Evolutionary conservation across 1,140 invertebrate genomes (phyloP).

Genomic region (Rhopalosiphum padi): DNA sequence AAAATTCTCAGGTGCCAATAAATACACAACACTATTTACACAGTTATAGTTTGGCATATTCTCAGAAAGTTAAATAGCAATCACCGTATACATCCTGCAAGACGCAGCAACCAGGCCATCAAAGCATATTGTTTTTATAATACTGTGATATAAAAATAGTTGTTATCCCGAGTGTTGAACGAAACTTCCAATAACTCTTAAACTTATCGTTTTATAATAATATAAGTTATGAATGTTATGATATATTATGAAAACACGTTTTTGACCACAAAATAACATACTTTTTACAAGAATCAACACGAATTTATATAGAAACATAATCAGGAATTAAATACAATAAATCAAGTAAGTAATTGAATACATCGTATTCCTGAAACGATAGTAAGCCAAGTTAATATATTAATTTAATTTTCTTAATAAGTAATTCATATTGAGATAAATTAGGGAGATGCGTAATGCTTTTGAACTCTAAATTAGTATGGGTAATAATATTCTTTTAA

Average conservation of each 20-base stretch:
- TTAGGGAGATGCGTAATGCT: background rate
- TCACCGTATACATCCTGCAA: too few relatives aligned
- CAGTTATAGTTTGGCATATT: background rate
- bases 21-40: background rate
- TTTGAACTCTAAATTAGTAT: background rate
- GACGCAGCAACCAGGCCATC: background rate
- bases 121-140: background rate
- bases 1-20: slow-evolving; percentile 25
- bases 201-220: too few relatives aligned
- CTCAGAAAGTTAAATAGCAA: background rate
- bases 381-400: background rate
- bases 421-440: background rate
- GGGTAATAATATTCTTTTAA: background rate
- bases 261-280: background rate
- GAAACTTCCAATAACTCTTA: background rate
- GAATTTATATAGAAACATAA: background rate
- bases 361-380: background rate
- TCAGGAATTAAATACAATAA: background rate
- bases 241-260: background rate
- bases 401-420: background rate
- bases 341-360: background rate
- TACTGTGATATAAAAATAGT: slow-evolving; percentile 10
- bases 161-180: background rate
- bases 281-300: background rate
- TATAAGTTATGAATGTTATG: too few relatives aligned